Percentiles rank a stretch among this genome's conserved stretches.
These are phyloP conservation scores for Microcebus ravelobensis DNA, from an alignment of 2,113 vertebrate species.

Conservation along the genomic window DNA sequence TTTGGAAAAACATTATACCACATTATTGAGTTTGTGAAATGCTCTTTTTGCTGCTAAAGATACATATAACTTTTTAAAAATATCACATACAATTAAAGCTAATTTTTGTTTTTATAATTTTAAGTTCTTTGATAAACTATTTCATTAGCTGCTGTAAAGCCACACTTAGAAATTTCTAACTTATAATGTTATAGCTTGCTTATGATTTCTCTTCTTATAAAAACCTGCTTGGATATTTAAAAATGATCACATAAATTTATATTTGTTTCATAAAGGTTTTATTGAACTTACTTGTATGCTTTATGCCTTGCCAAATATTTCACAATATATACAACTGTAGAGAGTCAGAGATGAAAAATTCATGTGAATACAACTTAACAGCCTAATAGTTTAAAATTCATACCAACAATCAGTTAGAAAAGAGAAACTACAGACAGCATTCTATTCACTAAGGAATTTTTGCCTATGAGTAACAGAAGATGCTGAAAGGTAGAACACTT, in stretches of 20 bases:
- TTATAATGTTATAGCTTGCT: neutral
- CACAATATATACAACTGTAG: neutral
- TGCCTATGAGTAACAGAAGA: neutral
- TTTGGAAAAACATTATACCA: neutral
- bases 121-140: constrained; percentile 13
- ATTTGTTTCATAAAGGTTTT: neutral
- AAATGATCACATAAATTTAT: neutral
- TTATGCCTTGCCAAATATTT: neutral
- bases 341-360: constrained; percentile 23
- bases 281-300: neutral
- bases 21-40: constrained; percentile 17
- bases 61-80: neutral
- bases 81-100: neutral
- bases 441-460: neutral
- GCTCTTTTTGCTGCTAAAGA: constrained; percentile 2
- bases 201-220: neutral
- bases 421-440: neutral
- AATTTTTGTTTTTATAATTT: constrained; percentile 17
- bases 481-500: neutral
- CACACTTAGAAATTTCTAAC: neutral
- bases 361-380: neutral
- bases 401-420: neutral
- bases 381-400: constrained; percentile 13
- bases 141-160: neutral
- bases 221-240: neutral